Percentiles rank a stretch among this genome's conserved stretches.
Evolutionary conservation across 2,113 vertebrate genomes (phyloP).

Genomic region (Notarius lentiginosus): DNA sequence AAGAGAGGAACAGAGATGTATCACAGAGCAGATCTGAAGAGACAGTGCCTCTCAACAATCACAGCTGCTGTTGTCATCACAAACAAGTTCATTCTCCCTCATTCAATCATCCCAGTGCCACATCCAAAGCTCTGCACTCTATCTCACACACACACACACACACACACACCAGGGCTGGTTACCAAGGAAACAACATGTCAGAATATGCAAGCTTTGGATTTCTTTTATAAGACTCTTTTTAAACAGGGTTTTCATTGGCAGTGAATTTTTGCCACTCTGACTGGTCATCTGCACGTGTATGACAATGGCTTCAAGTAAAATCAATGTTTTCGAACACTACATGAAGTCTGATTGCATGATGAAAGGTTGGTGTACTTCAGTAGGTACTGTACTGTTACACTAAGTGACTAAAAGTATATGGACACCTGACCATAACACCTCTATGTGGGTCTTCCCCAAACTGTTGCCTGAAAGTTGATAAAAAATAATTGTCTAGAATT

Average conservation of each 20-base stretch:
- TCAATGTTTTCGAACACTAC: slow-evolving; percentile 1
- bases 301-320: not conserved
- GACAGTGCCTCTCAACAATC: slow-evolving; percentile 27
- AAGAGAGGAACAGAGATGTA: slow-evolving; percentile 8
- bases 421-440: not conserved
- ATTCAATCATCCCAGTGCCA: slow-evolving; percentile 22
- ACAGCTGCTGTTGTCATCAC: slow-evolving; percentile 25
- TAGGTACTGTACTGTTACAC: not conserved
- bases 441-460: not conserved
- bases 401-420: not conserved
- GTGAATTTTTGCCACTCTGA: not conserved
- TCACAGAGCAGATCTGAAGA: slow-evolving; percentile 11
- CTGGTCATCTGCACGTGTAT: not conserved
- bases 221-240: slow-evolving; percentile 14
- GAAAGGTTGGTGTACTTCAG: not conserved
- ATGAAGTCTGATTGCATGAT: not conserved
- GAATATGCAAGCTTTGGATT: slow-evolving; percentile 20
- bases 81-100: slow-evolving; percentile 28
- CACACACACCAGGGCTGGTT: slow-evolving; percentile 17
- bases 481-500: not conserved
- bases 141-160: slow-evolving; percentile 8
- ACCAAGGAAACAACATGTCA: slow-evolving; percentile 37
- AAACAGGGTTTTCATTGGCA: slow-evolving; percentile 4
- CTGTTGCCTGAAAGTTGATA: not conserved
- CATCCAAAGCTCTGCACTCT: slow-evolving; percentile 16